Base-by-base conservation (phyloP, 1,140 invertebrate genomes). In the Eurytemora carolleeae region DNA sequence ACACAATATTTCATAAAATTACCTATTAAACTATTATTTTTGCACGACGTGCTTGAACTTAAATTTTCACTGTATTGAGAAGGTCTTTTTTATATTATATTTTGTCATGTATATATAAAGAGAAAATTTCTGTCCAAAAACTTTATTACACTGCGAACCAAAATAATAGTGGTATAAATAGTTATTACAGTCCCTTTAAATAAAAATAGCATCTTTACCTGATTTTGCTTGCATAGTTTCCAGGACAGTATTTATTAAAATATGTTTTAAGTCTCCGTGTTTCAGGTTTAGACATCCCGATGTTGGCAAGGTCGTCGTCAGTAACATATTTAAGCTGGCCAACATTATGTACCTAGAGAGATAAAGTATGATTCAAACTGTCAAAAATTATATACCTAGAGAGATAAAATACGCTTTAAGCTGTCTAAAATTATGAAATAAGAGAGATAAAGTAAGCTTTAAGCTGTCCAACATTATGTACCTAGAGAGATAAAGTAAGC, bases 271-370 rank as follows among this genome's bases (percentile, higher is more conserved):
- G 79, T 63, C 93, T 77, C 65, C 93, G 80, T 73, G 91, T 87
- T 74, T 98, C 94, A 21, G 93, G 93, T 66, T 87, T 86, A 7
- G 89, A 89, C 80, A 98, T 87, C 3, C 93, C 93, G 67, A 98
- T 84, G 62, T 85, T 83, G 31, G 78, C 74, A 24, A 97, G 75
- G 73, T 98, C 94, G 64, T 91, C 86, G 67, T 94, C 89, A 1
- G 85, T 83, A 3, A 94, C 90, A 78, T 91, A 96, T 72, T 96
- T 96, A n/a, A 98, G 75, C 72, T 98, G 93, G 21, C 86, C 82
- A n/a, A 91, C 82, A 73, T 84, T 87, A 68, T 82, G 83, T 56
- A 90, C 77, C 86, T 88, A 63, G 71, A 72, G 57, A 67, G 16
- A 24, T 52, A 20, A 1, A 63, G 54, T 7, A 23, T 0, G 53